phyloP scores from a whole-genome alignment of 2,888 invertebrate genomes.

The Oligia latruncula region DNA sequence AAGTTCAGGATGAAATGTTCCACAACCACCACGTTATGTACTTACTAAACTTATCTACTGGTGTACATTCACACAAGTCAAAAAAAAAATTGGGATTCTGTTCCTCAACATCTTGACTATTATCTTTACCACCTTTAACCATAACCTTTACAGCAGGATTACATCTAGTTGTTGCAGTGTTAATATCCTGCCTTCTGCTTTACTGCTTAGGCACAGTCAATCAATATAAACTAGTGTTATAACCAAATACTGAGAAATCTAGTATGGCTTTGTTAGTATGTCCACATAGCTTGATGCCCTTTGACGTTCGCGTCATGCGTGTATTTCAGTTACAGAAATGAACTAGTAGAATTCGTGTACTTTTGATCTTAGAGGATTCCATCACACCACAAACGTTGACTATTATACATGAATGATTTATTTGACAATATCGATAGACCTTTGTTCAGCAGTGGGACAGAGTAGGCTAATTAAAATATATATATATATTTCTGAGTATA shows the following conservation, averaged over 20 bases:
- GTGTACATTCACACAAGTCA: too few relatives aligned
- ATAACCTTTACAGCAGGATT: not conserved
- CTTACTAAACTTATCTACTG: not conserved
- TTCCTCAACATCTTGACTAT: not conserved
- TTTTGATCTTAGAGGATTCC: conserved; percentile 5
- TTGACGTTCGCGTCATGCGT: not conserved
- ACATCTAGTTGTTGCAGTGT: not conserved
- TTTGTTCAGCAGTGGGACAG: not conserved
- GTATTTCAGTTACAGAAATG: not conserved
- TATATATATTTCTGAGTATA: not conserved
- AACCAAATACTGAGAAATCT: not conserved
- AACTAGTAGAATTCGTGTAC: not conserved
- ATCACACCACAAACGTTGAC: not conserved
- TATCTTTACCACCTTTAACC: not conserved
- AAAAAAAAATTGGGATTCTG: not conserved
- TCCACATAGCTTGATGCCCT: conserved; percentile 1
- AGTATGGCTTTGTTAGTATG: not conserved
- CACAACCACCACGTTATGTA: not conserved
- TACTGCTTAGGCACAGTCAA: not conserved
- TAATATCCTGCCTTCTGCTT: not conserved
- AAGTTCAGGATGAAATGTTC: not conserved
- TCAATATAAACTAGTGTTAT: not conserved
- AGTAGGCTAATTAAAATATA: not conserved
- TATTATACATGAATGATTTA: not conserved
- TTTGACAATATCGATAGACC: not conserved